Percentiles rank a stretch among this genome's conserved stretches.
Conservation (phyloP, 1,140 invertebrate genomes). For the Colletes gigas region DNA sequence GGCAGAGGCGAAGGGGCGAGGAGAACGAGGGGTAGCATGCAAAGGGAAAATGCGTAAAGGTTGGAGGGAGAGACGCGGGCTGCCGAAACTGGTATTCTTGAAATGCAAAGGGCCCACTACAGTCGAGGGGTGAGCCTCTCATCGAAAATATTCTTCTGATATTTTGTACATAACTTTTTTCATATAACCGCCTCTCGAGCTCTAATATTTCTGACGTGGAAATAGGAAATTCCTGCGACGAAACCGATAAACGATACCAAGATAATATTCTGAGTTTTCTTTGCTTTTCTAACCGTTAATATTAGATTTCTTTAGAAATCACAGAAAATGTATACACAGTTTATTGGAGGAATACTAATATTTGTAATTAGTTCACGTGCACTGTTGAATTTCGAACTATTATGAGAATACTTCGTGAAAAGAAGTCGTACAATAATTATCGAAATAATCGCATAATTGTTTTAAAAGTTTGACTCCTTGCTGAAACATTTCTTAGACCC, state of each 20-base stretch:
- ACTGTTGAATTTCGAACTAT: too few species aligned
- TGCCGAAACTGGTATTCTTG: slow-evolving; percentile 70
- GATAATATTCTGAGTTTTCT: background rate
- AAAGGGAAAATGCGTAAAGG: slow-evolving; percentile 52
- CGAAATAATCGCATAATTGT: too few species aligned
- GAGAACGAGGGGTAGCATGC: background rate
- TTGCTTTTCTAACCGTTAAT: too few species aligned
- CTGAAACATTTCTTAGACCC: too few species aligned
- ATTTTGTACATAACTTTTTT: slow-evolving; percentile 17
- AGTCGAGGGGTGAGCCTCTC: slow-evolving; percentile 43
- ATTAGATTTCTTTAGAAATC: too few species aligned
- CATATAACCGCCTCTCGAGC: background rate
- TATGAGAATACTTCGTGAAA: too few species aligned
- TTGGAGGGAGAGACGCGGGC: slow-evolving; percentile 41
- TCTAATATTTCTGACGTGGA: background rate
- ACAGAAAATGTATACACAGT: too few species aligned
- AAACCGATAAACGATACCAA: background rate
- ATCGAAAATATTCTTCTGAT: slow-evolving; percentile 43
- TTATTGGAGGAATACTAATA: too few species aligned
- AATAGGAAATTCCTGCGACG: background rate
- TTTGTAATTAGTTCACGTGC: too few species aligned
- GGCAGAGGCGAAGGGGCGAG: background rate
- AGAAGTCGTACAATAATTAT: too few species aligned
- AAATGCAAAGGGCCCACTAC: slow-evolving; percentile 65
- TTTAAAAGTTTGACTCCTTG: too few species aligned